A percentile compares a stretch with the other conserved stretches of the same genome.
Conservation (phyloP, 2,113 vertebrate species). For the Himantopus leucocephalus region DNA sequence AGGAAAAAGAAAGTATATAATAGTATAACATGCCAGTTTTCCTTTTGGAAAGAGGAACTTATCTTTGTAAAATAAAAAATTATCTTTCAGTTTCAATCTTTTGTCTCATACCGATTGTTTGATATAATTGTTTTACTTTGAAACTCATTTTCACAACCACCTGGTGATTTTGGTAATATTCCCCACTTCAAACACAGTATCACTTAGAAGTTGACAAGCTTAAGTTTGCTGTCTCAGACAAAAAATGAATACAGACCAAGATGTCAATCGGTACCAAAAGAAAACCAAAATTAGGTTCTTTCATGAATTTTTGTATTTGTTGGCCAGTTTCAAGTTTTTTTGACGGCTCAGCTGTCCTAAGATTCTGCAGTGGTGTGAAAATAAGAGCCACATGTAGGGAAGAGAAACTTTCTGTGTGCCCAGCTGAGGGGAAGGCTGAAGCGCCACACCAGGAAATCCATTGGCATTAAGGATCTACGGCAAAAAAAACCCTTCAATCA, state of each 20-base stretch:
- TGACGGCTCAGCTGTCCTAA: not conserved
- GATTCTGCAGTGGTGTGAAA: not conserved
- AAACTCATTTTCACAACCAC: not conserved
- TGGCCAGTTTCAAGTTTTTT: not conserved
- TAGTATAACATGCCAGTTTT: not conserved
- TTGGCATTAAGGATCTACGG: not conserved
- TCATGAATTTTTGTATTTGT: not conserved
- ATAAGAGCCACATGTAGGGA: not conserved
- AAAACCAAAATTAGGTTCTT: not conserved
- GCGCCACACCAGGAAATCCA: not conserved
- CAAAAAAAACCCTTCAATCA: not conserved
- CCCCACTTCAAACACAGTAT: not conserved
- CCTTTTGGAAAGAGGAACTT: not conserved
- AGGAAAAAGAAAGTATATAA: not conserved
- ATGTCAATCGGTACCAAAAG: not conserved
- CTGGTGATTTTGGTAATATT: not conserved
- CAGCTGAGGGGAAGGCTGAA: not conserved
- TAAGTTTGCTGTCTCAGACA: not conserved
- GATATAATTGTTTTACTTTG: not conserved
- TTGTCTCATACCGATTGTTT: not conserved
- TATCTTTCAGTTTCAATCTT: not conserved
- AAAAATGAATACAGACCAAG: not conserved
- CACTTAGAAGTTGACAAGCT: not conserved
- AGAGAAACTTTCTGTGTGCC: not conserved
- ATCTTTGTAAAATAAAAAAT: too few species aligned